Evolutionary conservation across 2,113 vertebrate genomes (phyloP).

Genomic region (Bambusicola thoracicus): DNA sequence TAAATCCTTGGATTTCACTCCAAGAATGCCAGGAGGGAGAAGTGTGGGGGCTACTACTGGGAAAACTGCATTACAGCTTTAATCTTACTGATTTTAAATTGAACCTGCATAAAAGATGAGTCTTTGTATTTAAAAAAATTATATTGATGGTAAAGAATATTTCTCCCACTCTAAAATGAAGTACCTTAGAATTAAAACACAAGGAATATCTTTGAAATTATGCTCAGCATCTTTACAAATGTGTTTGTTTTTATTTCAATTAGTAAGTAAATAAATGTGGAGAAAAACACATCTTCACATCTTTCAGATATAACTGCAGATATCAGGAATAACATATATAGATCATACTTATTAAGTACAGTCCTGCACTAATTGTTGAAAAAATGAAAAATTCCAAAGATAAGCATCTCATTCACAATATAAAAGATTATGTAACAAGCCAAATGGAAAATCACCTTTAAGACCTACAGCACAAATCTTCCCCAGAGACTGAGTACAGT

Average conservation of each 20-base stretch:
- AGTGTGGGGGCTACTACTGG: not conserved
- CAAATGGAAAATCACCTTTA: slow-evolving; percentile 1
- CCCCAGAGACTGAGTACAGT: slow-evolving; percentile 10
- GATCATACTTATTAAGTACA: not conserved
- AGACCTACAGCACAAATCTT: slow-evolving; percentile 5
- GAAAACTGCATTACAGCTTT: not conserved
- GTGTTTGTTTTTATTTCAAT: not conserved
- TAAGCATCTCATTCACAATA: not conserved
- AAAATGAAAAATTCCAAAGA: not conserved
- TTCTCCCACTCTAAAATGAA: not conserved
- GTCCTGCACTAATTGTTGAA: not conserved
- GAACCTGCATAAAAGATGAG: not conserved
- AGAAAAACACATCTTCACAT: not conserved
- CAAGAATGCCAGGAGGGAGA: not conserved
- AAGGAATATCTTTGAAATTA: not conserved
- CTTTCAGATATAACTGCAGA: not conserved
- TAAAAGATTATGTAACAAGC: not conserved
- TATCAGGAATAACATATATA: not conserved
- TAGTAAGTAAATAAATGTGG: not conserved
- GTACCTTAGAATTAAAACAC: not conserved
- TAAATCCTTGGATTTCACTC: not conserved
- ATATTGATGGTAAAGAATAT: not conserved
- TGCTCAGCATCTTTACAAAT: not conserved
- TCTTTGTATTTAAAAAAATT: not conserved
- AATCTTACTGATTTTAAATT: not conserved